A percentile compares a stretch with the other conserved stretches of the same genome.
phyloP scores from a whole-genome alignment of 2,888 invertebrate species.

The Hydraecia micacea region DNA sequence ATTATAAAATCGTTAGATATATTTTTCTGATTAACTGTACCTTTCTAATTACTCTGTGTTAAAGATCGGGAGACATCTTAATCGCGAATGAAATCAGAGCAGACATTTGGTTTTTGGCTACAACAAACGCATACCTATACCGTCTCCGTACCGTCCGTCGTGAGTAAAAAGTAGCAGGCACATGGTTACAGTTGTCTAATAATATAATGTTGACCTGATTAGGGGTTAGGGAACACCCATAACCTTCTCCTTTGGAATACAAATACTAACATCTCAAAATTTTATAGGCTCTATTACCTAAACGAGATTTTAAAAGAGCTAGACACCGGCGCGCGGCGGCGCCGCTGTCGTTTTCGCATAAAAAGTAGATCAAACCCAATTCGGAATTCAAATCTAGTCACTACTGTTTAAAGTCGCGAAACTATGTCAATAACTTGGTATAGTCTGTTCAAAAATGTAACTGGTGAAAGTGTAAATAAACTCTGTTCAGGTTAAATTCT shows the following conservation, averaged over 20 bases:
- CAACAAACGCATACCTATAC: too few relatives aligned
- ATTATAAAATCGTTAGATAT: constrained; percentile 11
- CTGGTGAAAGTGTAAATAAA: background rate
- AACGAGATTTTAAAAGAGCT: background rate
- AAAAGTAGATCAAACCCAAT: constrained; percentile 29
- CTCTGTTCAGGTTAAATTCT: background rate
- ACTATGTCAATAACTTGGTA: constrained; percentile 4
- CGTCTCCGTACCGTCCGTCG: too few relatives aligned
- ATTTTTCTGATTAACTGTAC: constrained; percentile 21
- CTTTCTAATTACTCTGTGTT: constrained; percentile 45
- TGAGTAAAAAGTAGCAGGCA: constrained; percentile 17
- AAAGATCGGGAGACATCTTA: constrained; percentile 18
- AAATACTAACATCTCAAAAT: background rate
- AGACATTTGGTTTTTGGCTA: constrained; percentile 21
- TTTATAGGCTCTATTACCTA: background rate
- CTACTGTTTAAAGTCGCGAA: constrained; percentile 34
- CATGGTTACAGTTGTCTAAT: background rate
- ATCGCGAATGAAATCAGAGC: constrained; percentile 26
- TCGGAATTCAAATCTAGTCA: constrained; percentile 16
- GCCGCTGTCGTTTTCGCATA: background rate
- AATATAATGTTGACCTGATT: constrained; percentile 9
- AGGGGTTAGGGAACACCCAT: background rate
- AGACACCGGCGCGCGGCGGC: background rate
- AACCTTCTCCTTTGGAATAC: too few relatives aligned
- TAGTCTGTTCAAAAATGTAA: background rate